Percentiles rank a stretch among this genome's conserved stretches.
Conservation (phyloP, 1,140 invertebrate species). For the Tetramorium simillimum region DNA sequence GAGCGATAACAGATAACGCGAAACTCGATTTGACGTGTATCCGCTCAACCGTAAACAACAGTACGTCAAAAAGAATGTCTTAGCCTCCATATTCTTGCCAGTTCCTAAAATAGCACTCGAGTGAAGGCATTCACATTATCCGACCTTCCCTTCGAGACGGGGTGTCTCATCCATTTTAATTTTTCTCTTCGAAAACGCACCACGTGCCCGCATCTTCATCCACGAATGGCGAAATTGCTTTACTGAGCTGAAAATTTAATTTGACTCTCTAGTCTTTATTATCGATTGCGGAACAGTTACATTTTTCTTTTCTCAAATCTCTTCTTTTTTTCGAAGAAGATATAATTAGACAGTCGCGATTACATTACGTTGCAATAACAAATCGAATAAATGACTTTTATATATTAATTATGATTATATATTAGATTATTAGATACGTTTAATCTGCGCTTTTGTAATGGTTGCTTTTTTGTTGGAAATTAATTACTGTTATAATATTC, state of each 20-base stretch:
- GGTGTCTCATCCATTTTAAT: conserved; percentile 74
- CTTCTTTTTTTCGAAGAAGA: background rate
- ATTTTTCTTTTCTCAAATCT: background rate
- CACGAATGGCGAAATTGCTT: conserved; percentile 54
- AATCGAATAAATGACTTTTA: background rate
- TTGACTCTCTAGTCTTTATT: conserved; percentile 22
- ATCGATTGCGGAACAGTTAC: background rate
- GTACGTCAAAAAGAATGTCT: conserved; percentile 52
- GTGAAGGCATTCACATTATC: conserved; percentile 20
- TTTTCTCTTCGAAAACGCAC: conserved; percentile 25
- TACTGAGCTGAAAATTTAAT: conserved; percentile 54
- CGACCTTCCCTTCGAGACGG: background rate
- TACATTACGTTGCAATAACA: background rate
- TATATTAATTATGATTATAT: background rate
- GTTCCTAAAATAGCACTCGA: conserved; percentile 24
- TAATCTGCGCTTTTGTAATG: too few relatives aligned
- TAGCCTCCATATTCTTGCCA: conserved; percentile 38
- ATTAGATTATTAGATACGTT: too few relatives aligned
- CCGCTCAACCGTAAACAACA: conserved; percentile 42
- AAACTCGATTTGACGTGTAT: conserved; percentile 47
- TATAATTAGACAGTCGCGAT: background rate
- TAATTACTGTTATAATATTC: background rate
- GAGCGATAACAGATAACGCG: conserved; percentile 38
- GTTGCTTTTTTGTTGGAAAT: background rate
- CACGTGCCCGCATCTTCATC: conserved; percentile 14